Percentiles rank a stretch among this genome's conserved stretches.
Evolutionary conservation across 2,797 vertebrate species (phyloP).

Genomic region (Falco peregrinus): DNA sequence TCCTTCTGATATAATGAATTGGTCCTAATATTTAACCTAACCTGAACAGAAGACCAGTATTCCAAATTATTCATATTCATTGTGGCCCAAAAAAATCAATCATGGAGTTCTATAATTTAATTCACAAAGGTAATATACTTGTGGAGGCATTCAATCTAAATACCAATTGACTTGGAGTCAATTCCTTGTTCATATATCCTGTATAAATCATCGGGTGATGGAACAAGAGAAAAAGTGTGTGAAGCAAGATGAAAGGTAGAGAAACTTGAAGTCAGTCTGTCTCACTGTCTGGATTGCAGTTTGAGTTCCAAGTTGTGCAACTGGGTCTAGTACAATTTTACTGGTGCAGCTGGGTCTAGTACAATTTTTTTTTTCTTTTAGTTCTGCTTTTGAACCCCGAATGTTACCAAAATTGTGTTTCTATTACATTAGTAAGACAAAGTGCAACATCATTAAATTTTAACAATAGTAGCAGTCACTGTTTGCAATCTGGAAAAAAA

Average conservation of each 20-base stretch:
- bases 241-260: neutral
- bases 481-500: neutral
- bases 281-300: fast-evolving
- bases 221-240: neutral
- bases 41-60: neutral
- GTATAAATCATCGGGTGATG: neutral
- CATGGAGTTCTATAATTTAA: neutral
- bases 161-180: neutral
- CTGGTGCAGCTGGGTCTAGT: neutral
- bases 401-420: neutral
- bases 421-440: neutral
- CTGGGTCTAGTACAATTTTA: neutral
- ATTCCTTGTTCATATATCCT: neutral
- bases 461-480: neutral
- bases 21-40: neutral
- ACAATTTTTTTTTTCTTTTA: neutral
- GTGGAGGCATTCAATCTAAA: neutral
- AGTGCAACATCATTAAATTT: neutral
- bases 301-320: neutral
- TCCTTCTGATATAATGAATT: neutral
- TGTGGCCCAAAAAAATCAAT: neutral
- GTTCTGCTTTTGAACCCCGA: neutral
- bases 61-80: neutral
- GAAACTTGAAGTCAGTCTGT: neutral
- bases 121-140: neutral